phyloP scores from a whole-genome alignment of 2,113 vertebrate species.

The Podiceps cristatus region DNA sequence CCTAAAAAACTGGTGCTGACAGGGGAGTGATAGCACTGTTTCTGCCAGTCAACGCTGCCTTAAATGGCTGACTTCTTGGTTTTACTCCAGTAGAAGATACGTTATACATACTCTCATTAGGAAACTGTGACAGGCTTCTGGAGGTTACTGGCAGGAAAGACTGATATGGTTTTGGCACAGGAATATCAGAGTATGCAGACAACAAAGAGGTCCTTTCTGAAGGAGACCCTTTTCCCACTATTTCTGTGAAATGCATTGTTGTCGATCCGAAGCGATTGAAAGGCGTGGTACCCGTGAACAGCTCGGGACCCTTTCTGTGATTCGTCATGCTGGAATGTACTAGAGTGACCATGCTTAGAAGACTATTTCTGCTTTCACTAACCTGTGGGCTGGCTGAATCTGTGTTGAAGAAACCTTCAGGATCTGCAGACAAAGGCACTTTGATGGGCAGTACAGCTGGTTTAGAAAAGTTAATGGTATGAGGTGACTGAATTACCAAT shows the following conservation, averaged over 20 bases:
- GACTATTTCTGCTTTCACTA: constrained; percentile 36
- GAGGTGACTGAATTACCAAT: constrained; percentile 62
- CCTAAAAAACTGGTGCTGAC: constrained; percentile 1
- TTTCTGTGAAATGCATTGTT: neutral
- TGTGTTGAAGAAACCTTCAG: constrained; percentile 35
- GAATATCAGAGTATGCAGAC: neutral
- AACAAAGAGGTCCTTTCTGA: neutral
- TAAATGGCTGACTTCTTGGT: neutral
- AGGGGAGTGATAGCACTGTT: neutral
- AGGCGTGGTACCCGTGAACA: neutral
- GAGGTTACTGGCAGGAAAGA: neutral
- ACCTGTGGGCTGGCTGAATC: constrained; percentile 34
- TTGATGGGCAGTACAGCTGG: constrained; percentile 2
- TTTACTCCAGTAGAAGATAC: neutral
- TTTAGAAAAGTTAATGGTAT: constrained; percentile 69
- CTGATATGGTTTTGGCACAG: neutral
- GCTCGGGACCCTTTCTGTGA: neutral
- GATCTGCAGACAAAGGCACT: constrained; percentile 41
- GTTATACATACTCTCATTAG: neutral
- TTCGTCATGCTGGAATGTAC: neutral
- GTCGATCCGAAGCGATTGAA: neutral
- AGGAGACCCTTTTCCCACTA: neutral
- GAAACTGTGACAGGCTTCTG: neutral
- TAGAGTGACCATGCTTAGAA: neutral
- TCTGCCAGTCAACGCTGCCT: neutral